Evolutionary conservation across 53 echinoderm and acorn worm genomes (phyloP).

Genomic region (Echinometra lucunter): DNA sequence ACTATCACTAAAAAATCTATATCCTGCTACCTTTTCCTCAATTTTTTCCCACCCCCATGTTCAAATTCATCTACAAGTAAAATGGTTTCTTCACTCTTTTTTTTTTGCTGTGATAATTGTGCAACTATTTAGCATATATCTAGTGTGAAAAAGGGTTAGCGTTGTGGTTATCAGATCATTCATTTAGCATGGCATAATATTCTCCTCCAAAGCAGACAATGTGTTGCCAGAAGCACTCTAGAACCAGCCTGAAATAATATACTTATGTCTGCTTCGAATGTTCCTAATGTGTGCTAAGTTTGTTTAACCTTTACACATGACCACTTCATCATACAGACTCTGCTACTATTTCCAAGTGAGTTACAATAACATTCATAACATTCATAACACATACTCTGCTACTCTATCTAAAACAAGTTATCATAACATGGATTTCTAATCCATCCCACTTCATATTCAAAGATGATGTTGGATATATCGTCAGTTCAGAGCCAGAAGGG

Average conservation of each 20-base stretch:
- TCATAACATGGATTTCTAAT: background rate
- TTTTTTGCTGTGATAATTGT: no score
- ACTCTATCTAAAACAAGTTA: background rate
- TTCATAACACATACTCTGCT: background rate
- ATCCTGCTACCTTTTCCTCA: background rate
- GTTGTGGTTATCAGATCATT: no score
- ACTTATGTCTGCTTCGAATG: background rate
- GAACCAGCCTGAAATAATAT: background rate
- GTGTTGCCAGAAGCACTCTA: background rate
- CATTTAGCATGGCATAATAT: background rate
- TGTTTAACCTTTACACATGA: constrained; percentile 27
- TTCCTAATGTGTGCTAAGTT: background rate
- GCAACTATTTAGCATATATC: no score
- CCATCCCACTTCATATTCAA: background rate
- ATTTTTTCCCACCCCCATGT: no score
- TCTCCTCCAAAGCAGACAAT: background rate
- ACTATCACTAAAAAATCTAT: background rate
- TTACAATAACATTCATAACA: no score
- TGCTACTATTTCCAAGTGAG: background rate
- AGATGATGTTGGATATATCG: background rate
- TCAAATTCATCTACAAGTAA: no score
- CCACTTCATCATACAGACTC: background rate
- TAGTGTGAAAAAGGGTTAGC: no score
- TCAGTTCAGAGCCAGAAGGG: no score
- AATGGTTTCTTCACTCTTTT: no score